Conservation (phyloP, 1,140 invertebrate species). For the Leucophenga varia region DNA sequence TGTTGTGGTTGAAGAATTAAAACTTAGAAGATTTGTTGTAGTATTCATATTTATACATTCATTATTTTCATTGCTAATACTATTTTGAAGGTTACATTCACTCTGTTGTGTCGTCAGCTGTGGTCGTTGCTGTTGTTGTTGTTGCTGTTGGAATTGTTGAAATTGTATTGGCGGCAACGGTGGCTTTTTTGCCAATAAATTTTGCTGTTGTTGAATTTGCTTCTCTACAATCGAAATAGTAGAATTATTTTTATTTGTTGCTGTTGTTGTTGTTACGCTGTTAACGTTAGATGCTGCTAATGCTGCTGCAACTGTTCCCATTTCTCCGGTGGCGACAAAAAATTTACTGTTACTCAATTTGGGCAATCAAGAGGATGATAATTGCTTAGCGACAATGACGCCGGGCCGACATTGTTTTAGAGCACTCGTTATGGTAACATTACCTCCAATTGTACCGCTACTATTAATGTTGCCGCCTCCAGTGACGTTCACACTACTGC, state of each 20-base stretch:
- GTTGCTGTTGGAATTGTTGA: constrained; percentile 3
- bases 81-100: constrained; percentile 10
- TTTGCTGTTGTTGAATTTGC: constrained; percentile 8
- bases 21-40: neutral
- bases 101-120: no score
- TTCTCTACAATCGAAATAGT: neutral
- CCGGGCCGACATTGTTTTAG: constrained; percentile 74
- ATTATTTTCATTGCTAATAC: neutral
- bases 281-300: constrained; percentile 19
- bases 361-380: constrained; percentile 55
- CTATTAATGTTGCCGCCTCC: constrained; percentile 27
- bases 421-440: constrained; percentile 56
- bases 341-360: constrained; percentile 12
- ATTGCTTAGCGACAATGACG: constrained; percentile 81
- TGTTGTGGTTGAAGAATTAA: constrained; percentile 1
- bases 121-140: constrained; percentile 9
- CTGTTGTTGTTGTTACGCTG: constrained; percentile 10
- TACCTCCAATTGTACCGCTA: constrained; percentile 20
- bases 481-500: constrained; percentile 20
- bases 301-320: constrained; percentile 17
- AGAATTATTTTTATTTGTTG: constrained; percentile 4
- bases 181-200: constrained; percentile 3
- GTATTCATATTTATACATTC: neutral
- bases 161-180: no score
- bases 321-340: constrained; percentile 12